Evolutionary conservation across 2,888 invertebrate species (phyloP).

Genomic region (Syritta pipiens): DNA sequence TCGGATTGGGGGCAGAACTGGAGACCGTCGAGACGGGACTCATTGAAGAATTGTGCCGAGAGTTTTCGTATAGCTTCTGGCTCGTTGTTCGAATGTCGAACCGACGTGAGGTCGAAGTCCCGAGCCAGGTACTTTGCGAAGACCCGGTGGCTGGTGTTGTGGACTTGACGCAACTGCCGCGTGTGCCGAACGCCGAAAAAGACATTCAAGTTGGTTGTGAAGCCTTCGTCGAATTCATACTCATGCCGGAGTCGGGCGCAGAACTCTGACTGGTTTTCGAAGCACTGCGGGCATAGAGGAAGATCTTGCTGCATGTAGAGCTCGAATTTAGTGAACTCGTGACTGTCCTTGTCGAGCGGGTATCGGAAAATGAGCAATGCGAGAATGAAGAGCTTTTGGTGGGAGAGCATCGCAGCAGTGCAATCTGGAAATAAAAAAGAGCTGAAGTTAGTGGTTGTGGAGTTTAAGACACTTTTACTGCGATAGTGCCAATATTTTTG

Average conservation of each 20-base stretch:
- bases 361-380: conserved; percentile 56
- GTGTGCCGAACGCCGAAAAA: conserved; percentile 49
- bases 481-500: no score
- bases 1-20: conserved; percentile 61
- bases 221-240: conserved; percentile 45
- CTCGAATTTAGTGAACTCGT: conserved; percentile 35
- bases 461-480: no score
- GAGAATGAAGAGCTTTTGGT: conserved; percentile 48
- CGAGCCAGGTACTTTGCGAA: conserved; percentile 47
- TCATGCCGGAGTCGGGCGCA: conserved; percentile 48
- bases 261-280: conserved; percentile 52
- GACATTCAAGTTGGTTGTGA: conserved; percentile 23
- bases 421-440: conserved; percentile 11
- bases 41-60: conserved; percentile 42
- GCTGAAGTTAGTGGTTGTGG: neutral
- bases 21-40: conserved; percentile 62
- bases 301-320: conserved; percentile 63
- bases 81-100: neutral
- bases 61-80: conserved; percentile 5
- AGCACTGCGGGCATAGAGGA: conserved; percentile 66
- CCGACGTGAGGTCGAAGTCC: conserved; percentile 15
- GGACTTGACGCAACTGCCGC: conserved; percentile 13
- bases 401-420: conserved; percentile 17
- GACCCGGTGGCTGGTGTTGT: conserved; percentile 1
- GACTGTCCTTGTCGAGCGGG: conserved; percentile 47